Evolutionary conservation across 2,888 invertebrate species (phyloP).

Genomic region (Caenorhabditis sinica): DNA sequence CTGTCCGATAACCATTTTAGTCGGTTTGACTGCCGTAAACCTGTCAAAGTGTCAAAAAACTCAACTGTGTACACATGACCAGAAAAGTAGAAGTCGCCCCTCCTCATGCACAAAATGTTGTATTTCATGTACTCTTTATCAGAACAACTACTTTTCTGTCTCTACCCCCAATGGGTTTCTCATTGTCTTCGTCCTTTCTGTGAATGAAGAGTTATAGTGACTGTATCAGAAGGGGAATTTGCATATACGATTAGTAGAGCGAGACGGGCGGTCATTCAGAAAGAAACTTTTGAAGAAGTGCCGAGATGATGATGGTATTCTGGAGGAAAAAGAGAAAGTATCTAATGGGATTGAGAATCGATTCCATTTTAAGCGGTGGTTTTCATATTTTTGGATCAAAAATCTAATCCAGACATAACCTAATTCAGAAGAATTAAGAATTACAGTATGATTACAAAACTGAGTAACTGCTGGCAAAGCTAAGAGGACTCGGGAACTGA

Average conservation of each 20-base stretch:
- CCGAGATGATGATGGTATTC: slow-evolving; percentile 48
- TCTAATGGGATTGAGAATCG: slow-evolving; percentile 22
- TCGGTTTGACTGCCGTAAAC: slow-evolving; percentile 57
- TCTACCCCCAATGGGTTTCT: background rate
- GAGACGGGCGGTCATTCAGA: slow-evolving; percentile 50
- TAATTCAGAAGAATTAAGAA: background rate
- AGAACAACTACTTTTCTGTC: slow-evolving; percentile 30
- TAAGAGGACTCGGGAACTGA: no score
- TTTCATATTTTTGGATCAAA: slow-evolving; percentile 14
- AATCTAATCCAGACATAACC: slow-evolving; percentile 3
- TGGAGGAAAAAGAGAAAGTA: slow-evolving; percentile 44
- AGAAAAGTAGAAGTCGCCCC: slow-evolving; percentile 26
- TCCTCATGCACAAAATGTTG: slow-evolving; percentile 24
- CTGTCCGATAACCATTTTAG: slow-evolving; percentile 39
- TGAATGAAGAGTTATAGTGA: slow-evolving; percentile 24
- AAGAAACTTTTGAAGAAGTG: slow-evolving; percentile 49
- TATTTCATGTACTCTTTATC: slow-evolving; percentile 56
- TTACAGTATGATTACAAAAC: background rate
- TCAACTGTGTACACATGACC: slow-evolving; percentile 49
- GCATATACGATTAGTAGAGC: slow-evolving; percentile 58
- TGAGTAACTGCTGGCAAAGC: background rate
- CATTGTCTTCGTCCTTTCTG: background rate
- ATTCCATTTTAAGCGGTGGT: background rate
- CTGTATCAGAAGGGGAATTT: slow-evolving; percentile 32
- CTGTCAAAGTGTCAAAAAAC: slow-evolving; percentile 63